phyloP scores from a whole-genome alignment of 2,888 invertebrate species.

The Pandemis heparana region DNA sequence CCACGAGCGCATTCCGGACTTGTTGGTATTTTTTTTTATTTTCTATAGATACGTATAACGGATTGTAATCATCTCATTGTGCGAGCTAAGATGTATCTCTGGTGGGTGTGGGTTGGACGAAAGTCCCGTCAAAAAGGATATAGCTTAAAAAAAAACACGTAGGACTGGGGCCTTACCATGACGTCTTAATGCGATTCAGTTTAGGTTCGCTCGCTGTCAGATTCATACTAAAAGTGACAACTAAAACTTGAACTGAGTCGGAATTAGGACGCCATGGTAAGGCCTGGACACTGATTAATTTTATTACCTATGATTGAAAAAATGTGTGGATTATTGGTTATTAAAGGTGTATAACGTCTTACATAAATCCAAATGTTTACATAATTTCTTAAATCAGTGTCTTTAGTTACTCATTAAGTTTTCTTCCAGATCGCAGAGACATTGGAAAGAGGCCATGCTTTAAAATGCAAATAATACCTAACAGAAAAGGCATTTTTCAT shows the following conservation, averaged over 20 bases:
- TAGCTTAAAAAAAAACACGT: background rate
- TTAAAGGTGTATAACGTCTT: too few relatives aligned
- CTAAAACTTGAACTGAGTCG: too few relatives aligned
- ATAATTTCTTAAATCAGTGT: too few relatives aligned
- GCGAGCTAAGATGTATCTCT: conserved; percentile 77
- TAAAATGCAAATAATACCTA: background rate
- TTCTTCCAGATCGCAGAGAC: background rate
- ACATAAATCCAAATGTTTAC: too few relatives aligned
- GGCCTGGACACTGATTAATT: too few relatives aligned
- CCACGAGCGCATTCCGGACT: conserved; percentile 74
- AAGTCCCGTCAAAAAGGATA: conserved; percentile 53
- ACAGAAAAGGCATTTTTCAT: background rate
- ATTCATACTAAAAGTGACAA: too few relatives aligned
- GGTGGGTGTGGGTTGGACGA: conserved; percentile 52
- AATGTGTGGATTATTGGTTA: too few relatives aligned
- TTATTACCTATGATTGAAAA: too few relatives aligned
- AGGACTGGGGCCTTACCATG: too few relatives aligned
- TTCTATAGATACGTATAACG: conserved; percentile 79
- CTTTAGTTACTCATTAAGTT: background rate
- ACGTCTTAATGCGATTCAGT: too few relatives aligned
- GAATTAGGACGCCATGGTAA: too few relatives aligned
- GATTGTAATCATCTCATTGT: conserved; percentile 85
- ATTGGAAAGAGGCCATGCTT: background rate
- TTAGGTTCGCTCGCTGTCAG: too few relatives aligned
- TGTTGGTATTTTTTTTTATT: conserved; percentile 72